A percentile compares a stretch with the other conserved stretches of the same genome.
Conservation (phyloP, 1,140 invertebrate genomes). For the Ceratina japonica region DNA sequence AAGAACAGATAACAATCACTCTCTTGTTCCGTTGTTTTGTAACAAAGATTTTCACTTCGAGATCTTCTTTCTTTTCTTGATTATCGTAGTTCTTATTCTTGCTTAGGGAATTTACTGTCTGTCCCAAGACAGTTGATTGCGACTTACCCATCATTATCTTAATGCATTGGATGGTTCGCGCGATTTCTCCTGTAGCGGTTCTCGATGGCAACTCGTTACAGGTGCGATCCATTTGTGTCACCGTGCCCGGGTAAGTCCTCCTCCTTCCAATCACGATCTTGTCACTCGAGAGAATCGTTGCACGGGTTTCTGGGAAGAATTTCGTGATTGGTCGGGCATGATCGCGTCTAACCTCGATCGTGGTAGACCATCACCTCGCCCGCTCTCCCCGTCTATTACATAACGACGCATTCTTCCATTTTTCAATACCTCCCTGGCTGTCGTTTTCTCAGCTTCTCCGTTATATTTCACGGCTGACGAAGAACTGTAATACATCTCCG, state of each 20-base stretch:
- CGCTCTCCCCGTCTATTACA: not conserved
- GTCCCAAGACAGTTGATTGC: too few relatives aligned
- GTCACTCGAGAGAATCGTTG: not conserved
- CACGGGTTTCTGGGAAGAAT: not conserved
- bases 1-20: too few relatives aligned
- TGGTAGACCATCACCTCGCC: not conserved
- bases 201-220: slow-evolving; percentile 24
- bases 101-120: too few relatives aligned
- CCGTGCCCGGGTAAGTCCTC: not conserved
- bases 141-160: not conserved
- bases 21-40: too few relatives aligned
- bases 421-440: too few relatives aligned
- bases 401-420: too few relatives aligned
- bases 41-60: too few relatives aligned
- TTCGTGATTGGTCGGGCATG: not conserved
- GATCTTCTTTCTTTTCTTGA: too few relatives aligned
- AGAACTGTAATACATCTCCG: too few relatives aligned
- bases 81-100: too few relatives aligned
- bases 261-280: not conserved
- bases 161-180: not conserved
- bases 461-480: too few relatives aligned
- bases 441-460: too few relatives aligned
- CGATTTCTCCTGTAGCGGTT: not conserved
- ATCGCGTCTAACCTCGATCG: not conserved
- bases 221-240: slow-evolving; percentile 10